Base-by-base conservation (phyloP, 2,113 vertebrate species). In the Epinephelus moara region DNA sequence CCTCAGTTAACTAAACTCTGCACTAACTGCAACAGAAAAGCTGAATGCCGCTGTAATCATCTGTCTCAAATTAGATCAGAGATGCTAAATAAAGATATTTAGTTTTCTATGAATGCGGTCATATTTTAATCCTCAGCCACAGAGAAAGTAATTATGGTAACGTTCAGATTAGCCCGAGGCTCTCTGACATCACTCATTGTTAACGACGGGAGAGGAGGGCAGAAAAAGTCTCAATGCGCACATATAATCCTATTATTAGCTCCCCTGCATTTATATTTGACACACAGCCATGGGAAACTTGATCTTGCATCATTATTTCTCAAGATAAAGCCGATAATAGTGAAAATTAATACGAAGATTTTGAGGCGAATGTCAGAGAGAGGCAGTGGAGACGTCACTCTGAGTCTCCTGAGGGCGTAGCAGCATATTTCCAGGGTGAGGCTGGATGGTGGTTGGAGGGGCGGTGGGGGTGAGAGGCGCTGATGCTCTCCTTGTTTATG, bases 371-470 rank as follows among this genome's bases (percentile, higher is more conserved):
- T 25, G 61, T 74, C 78, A 68, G 53, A 33, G 23, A 49, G 67
- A 37, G 25, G 56, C 53, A 57, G 78, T 4, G 53, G 21, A 15
- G 17, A 63, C 21, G 82, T 66, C 52, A 50, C 69, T 55, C 55
- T 37, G 56, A 12, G 33, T 73, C 40, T 70, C 70, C 67, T 45
- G 70, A 67, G 71, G 70, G 66, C n/a, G 3, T 6, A 30, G 70
- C 3, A 33, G 72, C 72, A 23, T 21, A 27, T 47, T 52, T 68
- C 55, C 50, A 56, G 56, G 63, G 42, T 42, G 53, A 63, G 21
- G 57, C 19, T 47, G 49, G 7, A 52, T 50, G 63, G 15, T 68
- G 56, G 55, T 42, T 59, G 56, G 55, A 11, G 33, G 47, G 4
- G n/a, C 12, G 56, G n/a, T 11, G 55, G 40, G 9, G 47, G 4